phyloP scores from a whole-genome alignment of 2,888 invertebrate species.

The Pachycephus smyrnensis region DNA sequence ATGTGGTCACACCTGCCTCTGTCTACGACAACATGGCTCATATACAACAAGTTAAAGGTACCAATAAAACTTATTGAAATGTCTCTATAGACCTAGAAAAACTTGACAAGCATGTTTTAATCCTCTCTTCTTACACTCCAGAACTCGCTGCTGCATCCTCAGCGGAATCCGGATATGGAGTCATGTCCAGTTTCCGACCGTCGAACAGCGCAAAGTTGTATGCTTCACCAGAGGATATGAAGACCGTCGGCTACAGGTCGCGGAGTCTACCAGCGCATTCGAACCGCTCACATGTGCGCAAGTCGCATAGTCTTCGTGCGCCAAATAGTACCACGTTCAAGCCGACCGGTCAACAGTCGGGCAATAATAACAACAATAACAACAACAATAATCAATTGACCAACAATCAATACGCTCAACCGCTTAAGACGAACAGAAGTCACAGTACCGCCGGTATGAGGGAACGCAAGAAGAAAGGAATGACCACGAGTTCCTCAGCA shows the following conservation, averaged over 20 bases:
- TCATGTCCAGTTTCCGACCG: slow-evolving; percentile 91
- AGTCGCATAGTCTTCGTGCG: slow-evolving; percentile 73
- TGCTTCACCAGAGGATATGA: slow-evolving; percentile 89
- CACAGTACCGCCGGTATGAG: slow-evolving; percentile 59
- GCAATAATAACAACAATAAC: slow-evolving; percentile 25
- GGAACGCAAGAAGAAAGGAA: slow-evolving; percentile 64
- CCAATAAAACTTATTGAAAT: not conserved
- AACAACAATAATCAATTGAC: slow-evolving; percentile 36
- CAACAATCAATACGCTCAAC: slow-evolving; percentile 73
- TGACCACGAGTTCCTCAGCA: slow-evolving; percentile 63
- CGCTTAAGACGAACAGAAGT: slow-evolving; percentile 67
- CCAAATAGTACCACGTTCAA: slow-evolving; percentile 67
- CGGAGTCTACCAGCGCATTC: slow-evolving; percentile 70
- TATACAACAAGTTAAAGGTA: slow-evolving; percentile 68
- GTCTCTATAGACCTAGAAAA: not conserved
- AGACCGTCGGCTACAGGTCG: slow-evolving; percentile 76
- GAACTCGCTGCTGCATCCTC: slow-evolving; percentile 66
- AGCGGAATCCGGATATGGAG: slow-evolving; percentile 68
- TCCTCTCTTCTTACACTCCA: slow-evolving; percentile 30
- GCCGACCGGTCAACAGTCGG: slow-evolving; percentile 50
- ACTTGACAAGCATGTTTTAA: not conserved
- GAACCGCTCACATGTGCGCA: slow-evolving; percentile 72
- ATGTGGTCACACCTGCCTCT: slow-evolving; percentile 61
- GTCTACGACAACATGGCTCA: slow-evolving; percentile 65
- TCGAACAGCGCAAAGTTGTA: slow-evolving; percentile 87